Conservation (phyloP, 2,888 invertebrate genomes). For the Trisateles emortualis region DNA sequence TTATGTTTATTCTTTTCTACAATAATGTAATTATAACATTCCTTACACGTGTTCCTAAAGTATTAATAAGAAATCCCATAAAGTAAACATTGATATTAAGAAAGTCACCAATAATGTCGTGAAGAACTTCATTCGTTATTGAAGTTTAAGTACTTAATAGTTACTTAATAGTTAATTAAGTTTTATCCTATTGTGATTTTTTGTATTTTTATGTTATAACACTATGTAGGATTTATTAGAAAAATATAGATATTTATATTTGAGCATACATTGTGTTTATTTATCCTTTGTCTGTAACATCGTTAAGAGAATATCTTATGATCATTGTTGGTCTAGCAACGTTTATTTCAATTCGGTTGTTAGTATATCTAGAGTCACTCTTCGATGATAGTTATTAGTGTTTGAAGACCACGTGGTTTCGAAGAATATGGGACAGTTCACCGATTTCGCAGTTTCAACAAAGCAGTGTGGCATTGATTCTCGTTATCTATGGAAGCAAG, state of each 20-base stretch:
- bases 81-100: no score
- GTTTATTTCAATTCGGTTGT: neutral
- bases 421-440: conserved; percentile 13
- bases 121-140: no score
- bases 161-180: neutral
- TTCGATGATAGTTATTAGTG: neutral
- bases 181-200: neutral
- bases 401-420: neutral
- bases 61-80: neutral
- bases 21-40: neutral
- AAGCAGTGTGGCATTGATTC: conserved; percentile 31
- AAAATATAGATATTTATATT: conserved; percentile 29
- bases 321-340: neutral
- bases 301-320: neutral
- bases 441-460: conserved; percentile 35
- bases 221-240: conserved; percentile 16
- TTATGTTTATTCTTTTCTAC: neutral
- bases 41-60: neutral
- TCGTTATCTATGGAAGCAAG: conserved; percentile 49
- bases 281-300: conserved; percentile 21
- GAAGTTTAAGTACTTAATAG: no score
- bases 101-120: no score
- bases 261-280: conserved; percentile 30
- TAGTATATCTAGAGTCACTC: neutral
- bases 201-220: conserved; percentile 16